Conservation (phyloP, 1,140 invertebrate species). For the Mycetomoellerius zeteki region DNA sequence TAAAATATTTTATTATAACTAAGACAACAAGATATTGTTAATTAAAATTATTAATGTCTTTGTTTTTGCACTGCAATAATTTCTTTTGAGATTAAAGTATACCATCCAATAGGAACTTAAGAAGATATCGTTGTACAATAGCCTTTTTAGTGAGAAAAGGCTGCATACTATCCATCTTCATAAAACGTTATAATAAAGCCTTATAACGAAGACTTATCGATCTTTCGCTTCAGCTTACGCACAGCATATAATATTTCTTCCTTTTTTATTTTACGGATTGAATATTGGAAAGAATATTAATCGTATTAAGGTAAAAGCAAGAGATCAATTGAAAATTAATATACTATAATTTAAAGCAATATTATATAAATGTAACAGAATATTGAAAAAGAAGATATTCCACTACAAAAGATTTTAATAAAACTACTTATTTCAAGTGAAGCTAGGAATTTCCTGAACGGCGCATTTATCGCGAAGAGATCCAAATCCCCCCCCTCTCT, state of each 20-base stretch:
- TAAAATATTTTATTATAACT: slow-evolving; percentile 12
- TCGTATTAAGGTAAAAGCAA: background rate
- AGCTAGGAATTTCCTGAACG: slow-evolving; percentile 27
- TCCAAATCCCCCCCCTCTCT: background rate
- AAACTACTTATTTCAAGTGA: slow-evolving; percentile 2
- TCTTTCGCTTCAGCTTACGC: background rate
- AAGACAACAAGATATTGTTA: background rate
- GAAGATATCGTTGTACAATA: background rate
- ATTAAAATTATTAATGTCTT: slow-evolving; percentile 10
- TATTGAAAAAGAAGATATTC: background rate
- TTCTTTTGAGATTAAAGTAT: background rate
- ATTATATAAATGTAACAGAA: slow-evolving; percentile 2
- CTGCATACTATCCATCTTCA: slow-evolving; percentile 37
- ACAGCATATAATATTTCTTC: background rate
- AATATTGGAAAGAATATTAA: background rate
- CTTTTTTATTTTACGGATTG: background rate
- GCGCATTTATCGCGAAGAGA: slow-evolving; percentile 15
- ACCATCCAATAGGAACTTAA: background rate
- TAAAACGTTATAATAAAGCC: slow-evolving; percentile 18
- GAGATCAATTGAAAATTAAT: slow-evolving; percentile 7
- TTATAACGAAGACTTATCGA: slow-evolving; percentile 27
- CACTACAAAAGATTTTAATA: slow-evolving; percentile 11
- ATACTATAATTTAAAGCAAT: slow-evolving; percentile 19
- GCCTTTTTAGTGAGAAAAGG: background rate
- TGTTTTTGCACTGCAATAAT: background rate